Evolutionary conservation across 2,113 vertebrate genomes (phyloP).

Genomic region (Tympanuchus pallidicinctus): DNA sequence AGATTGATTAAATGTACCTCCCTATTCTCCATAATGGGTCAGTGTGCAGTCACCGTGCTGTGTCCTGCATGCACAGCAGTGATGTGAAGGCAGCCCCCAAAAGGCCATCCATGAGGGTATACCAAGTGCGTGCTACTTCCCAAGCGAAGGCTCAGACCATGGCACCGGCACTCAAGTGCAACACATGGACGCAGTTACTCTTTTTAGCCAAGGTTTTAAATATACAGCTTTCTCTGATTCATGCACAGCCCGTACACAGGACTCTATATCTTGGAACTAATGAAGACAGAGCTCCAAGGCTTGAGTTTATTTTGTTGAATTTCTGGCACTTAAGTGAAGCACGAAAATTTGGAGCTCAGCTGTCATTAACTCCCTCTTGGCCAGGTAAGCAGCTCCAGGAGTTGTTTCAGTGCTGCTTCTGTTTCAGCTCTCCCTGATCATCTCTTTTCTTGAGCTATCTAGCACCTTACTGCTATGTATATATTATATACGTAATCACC

Average conservation of each 20-base stretch:
- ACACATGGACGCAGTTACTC: rapidly evolving
- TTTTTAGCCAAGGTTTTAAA: not conserved
- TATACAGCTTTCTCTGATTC: not conserved
- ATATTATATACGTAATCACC: not conserved
- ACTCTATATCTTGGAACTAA: not conserved
- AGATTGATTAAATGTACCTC: not conserved
- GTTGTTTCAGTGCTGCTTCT: not conserved
- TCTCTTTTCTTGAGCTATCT: not conserved
- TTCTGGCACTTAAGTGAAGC: not conserved
- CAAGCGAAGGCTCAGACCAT: not conserved
- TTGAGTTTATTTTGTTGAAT: not conserved
- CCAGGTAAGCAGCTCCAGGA: not conserved
- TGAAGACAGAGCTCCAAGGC: not conserved
- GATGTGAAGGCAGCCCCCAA: not conserved
- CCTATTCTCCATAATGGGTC: not conserved
- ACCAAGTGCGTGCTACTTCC: not conserved
- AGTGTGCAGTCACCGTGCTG: rapidly evolving
- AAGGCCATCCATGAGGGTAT: not conserved
- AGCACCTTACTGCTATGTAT: not conserved
- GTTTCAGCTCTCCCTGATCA: not conserved
- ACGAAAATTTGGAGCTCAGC: not conserved
- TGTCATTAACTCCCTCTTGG: not conserved
- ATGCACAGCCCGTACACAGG: not conserved
- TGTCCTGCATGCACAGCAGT: rapidly evolving
- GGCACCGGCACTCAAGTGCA: not conserved